Conservation (phyloP, 2,888 invertebrate species). For the Ischnura elegans region DNA sequence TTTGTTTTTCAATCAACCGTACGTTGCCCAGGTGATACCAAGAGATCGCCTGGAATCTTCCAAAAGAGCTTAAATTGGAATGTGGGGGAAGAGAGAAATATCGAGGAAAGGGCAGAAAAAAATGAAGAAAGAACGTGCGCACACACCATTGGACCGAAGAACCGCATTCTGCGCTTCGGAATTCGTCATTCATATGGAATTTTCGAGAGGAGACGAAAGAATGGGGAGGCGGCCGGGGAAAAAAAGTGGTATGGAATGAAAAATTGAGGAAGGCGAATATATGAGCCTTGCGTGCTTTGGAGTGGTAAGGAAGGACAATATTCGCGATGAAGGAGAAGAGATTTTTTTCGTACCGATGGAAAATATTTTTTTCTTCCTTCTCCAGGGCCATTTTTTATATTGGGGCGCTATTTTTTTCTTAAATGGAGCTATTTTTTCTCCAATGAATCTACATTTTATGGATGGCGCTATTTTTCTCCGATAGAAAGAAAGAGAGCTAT, state of each 20-base stretch:
- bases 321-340: too few species aligned
- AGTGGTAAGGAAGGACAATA: too few species aligned
- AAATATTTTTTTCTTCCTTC: too few species aligned
- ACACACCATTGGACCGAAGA: neutral
- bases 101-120: too few species aligned
- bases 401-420: too few species aligned
- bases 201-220: slow-evolving; percentile 32
- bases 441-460: too few species aligned
- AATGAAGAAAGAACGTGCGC: too few species aligned
- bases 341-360: too few species aligned
- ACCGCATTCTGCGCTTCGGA: slow-evolving; percentile 4
- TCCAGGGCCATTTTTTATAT: too few species aligned
- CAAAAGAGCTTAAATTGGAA: neutral
- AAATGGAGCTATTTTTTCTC: too few species aligned
- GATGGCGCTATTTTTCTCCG: too few species aligned
- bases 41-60: neutral
- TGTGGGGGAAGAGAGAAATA: neutral
- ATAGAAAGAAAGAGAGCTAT: too few species aligned
- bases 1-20: neutral
- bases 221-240: neutral
- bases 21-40: neutral
- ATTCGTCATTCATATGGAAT: slow-evolving; percentile 60
- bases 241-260: neutral
- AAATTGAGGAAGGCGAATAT: slow-evolving; percentile 24
- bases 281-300: neutral